A percentile compares a stretch with the other conserved stretches of the same genome.
Evolutionary conservation across 1,140 invertebrate genomes (phyloP).

Genomic region (Hormaphis cornu): DNA sequence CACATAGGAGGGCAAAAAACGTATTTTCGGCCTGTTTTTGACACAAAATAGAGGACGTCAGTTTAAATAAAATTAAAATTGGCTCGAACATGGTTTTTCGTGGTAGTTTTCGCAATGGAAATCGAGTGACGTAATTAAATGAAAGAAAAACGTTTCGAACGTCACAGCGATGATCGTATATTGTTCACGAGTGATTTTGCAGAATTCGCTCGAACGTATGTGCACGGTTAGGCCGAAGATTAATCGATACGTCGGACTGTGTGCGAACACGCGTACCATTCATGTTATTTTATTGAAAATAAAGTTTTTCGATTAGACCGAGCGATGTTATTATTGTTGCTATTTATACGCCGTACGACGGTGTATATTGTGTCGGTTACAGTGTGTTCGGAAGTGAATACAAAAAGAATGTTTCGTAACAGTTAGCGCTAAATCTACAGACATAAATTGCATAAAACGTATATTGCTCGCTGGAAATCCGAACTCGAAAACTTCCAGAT

Average conservation of each 20-base stretch:
- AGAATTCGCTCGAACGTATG: not conserved
- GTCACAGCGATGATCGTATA: too few relatives aligned
- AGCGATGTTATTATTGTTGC: slow-evolving; percentile 4
- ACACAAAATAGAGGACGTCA: too few relatives aligned
- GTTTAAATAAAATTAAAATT: too few relatives aligned
- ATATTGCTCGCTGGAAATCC: not conserved
- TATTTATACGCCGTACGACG: not conserved
- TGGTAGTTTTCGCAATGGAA: too few relatives aligned
- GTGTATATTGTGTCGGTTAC: not conserved
- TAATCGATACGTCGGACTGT: not conserved
- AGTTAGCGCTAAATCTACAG: slow-evolving; percentile 8
- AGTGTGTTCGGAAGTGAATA: not conserved
- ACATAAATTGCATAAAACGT: slow-evolving; percentile 9
- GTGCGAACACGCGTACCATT: not conserved
- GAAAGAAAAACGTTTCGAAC: not conserved
- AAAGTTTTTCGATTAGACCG: slow-evolving; percentile 16
- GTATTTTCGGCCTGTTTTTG: too few relatives aligned
- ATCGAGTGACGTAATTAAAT: too few relatives aligned
- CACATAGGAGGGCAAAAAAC: too few relatives aligned
- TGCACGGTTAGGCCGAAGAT: not conserved
- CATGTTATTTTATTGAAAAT: slow-evolving; percentile 20
- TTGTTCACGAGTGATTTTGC: not conserved
- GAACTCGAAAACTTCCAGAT: slow-evolving; percentile 17
- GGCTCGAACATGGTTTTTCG: too few relatives aligned
- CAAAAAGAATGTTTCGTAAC: slow-evolving; percentile 10